Evolutionary conservation across 2,888 invertebrate genomes (phyloP), one percentile per base, ranked within the genome.

Genomic region (Pollenia angustigena): DNA sequence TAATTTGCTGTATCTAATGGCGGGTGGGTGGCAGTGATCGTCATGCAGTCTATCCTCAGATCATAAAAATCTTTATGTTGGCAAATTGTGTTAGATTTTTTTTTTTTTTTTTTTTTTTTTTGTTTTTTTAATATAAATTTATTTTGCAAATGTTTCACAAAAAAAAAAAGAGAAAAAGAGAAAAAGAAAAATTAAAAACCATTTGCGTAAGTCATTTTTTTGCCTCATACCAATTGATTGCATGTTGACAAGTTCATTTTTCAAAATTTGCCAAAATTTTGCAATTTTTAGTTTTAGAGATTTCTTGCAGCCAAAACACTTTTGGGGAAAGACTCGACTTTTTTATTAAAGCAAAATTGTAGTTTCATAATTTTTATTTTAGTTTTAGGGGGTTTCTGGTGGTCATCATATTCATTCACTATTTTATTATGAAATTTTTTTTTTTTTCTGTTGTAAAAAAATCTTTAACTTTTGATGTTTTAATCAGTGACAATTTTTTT

Each of bases 21-120:
- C 56, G 42, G 60, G 83, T 87, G 87, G 87, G 87, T 81, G 81
- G 66, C 62, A 46, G 62, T 48, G 87, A 84, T 81, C 84, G 87
- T 87, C 87, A 87, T 87, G 87, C 87, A 87, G 87, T 87, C 87
- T 87, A 78, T 84, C 72, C 74, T 48, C 74, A 54, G 80, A 72
- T 81, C 68, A 68, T 87, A 75, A 85, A 85, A 74, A 48, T 40
- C 14, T 79, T 60, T 23, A 80, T 74, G 60, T 71, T 85, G 74
- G 66, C 84, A 72, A 58, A 56, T 84, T 66, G 66, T 66, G 72
- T 44, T 4, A 58, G 69, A 4, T 74, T 68, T 40, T 75, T 40
- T n/a, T n/a, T n/a, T n/a, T n/a, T n/a, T n/a, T n/a, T n/a, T n/a
- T 2, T 44, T 18, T 8, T 58, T 68, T 10, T 46, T 48, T 50